Base-by-base conservation (phyloP, 2,888 invertebrate species). In the Operophtera brumata region DNA sequence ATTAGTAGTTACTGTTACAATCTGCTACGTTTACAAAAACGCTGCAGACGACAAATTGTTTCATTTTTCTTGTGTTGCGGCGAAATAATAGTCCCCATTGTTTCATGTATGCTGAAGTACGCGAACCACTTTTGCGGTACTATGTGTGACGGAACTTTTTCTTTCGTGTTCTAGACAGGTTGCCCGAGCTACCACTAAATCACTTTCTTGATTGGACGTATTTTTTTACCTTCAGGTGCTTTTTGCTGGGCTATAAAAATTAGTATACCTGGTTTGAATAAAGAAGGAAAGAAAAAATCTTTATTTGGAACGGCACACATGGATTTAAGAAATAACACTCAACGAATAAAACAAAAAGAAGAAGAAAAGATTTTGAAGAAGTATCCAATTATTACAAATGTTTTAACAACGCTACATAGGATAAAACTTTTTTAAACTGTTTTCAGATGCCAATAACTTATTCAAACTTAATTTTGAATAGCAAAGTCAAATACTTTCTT, bases 1-100 rank as follows among this genome's bases (percentile, higher is more conserved):
- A 35, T 34, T 30, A 34, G 30, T 32, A 47, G 40, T 37, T 47
- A 8, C 34, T 36, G 42, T 43, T 54, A 42, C 70, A 65, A 80
- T 80, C 73, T 58, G 64, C 77, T 75, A 73, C 77, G 69, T 75
- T 73, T 71, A 67, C 67, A 63, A 63, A 64, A 68, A 64, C 57
- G 54, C 54, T 61, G 58, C 57, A 45, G 37, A 62, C 62, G 71
- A 74, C 70, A 73, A 72, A 73, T 76, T 69, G 67, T 69, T 67
- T 66, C 56, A 66, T 74, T 69, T 68, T 61, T 64, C 57, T 51
- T 44, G 26, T 63, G 14, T 44, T 35, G 48, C 34, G 28, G 39
- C 32, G 13, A 40, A 47, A 42, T 58, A 61, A 63, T 64, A 43
- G 54, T 39, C n/a, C 25, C 53, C 55, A 64, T 61, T 61, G 62